Evolutionary conservation across 2,797 vertebrate genomes (phyloP).

Genomic region (Silurus lanzhouensis): DNA sequence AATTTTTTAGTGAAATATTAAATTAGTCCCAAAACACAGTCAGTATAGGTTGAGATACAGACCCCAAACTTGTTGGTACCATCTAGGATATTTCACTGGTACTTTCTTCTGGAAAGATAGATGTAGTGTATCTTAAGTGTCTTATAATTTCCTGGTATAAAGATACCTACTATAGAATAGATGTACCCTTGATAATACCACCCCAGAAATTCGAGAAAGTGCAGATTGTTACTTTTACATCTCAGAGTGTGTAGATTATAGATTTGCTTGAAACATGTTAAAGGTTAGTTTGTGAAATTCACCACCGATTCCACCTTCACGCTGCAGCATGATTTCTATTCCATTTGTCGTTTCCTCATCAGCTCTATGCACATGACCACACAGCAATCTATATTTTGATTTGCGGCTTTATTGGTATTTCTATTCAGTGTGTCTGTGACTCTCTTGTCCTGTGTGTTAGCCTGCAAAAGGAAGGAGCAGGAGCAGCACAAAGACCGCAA

Average conservation of each 20-base stretch:
- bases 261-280: constrained; percentile 11
- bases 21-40: background rate
- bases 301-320: constrained; percentile 6
- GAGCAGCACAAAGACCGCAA: constrained; percentile 88
- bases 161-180: background rate
- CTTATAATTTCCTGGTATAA: background rate
- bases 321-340: constrained; percentile 29
- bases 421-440: constrained; percentile 55
- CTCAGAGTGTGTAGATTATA: background rate
- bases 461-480: constrained; percentile 97
- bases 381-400: constrained; percentile 33
- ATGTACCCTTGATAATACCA: background rate
- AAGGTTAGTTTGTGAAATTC: background rate
- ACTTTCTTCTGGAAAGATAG: background rate
- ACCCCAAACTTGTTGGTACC: background rate
- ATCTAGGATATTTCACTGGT: background rate
- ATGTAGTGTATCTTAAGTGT: background rate
- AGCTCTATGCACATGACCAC: constrained; percentile 26
- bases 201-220: background rate
- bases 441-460: constrained; percentile 64
- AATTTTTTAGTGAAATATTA: background rate
- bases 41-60: background rate
- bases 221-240: background rate
- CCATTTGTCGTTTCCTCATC: constrained; percentile 25
- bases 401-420: constrained; percentile 29